Percentiles rank a stretch among this genome's conserved stretches.
These are phyloP conservation scores for Chaetodon trifasciatus DNA, from an alignment of 2,797 vertebrate species.

Conservation along the genomic window DNA sequence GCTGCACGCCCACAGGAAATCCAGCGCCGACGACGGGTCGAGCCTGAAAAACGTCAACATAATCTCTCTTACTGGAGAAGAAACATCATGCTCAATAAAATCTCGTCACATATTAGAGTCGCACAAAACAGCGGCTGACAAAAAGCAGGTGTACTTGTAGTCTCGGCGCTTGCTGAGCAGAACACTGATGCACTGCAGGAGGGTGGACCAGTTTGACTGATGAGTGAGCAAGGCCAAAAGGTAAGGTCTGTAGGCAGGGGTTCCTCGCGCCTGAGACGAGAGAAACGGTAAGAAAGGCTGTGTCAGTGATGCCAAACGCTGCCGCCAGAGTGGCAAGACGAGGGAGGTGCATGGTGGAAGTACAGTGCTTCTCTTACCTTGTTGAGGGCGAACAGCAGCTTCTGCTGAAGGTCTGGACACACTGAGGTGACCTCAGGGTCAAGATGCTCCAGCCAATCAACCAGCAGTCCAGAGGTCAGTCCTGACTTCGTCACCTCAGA, in stretches of 20 bases:
- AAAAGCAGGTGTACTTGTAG: slow-evolving; percentile 86
- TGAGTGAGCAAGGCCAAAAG: slow-evolving; percentile 96
- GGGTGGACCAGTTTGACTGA: slow-evolving; percentile 96
- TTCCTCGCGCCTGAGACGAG: slow-evolving; percentile 82
- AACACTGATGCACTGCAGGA: slow-evolving; percentile 93
- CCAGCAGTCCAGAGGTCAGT: slow-evolving; percentile 93
- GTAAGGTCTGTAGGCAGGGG: slow-evolving; percentile 95
- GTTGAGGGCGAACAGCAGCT: slow-evolving; percentile 92
- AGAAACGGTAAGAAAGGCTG: slow-evolving; percentile 9
- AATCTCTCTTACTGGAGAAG: not conserved
- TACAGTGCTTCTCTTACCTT: slow-evolving; percentile 83
- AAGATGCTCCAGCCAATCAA: slow-evolving; percentile 96
- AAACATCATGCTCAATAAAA: not conserved
- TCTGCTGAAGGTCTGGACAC: slow-evolving; percentile 94
- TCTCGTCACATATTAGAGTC: not conserved
- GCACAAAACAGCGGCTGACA: slow-evolving; percentile 1
- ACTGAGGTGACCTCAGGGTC: slow-evolving; percentile 95
- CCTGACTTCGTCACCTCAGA: slow-evolving; percentile 87
- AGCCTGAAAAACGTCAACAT: slow-evolving; percentile 82
- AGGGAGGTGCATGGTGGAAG: no score
- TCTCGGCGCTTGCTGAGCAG: slow-evolving; percentile 92
- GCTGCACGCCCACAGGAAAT: slow-evolving; percentile 99
- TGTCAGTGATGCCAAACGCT: slow-evolving; percentile 14
- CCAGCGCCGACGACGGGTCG: slow-evolving; percentile 94
- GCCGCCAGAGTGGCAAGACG: no score